Evolutionary conservation across 2,797 vertebrate genomes (phyloP), one percentile per base, ranked within the genome.

Genomic region (Bradypodion ventrale): DNA sequence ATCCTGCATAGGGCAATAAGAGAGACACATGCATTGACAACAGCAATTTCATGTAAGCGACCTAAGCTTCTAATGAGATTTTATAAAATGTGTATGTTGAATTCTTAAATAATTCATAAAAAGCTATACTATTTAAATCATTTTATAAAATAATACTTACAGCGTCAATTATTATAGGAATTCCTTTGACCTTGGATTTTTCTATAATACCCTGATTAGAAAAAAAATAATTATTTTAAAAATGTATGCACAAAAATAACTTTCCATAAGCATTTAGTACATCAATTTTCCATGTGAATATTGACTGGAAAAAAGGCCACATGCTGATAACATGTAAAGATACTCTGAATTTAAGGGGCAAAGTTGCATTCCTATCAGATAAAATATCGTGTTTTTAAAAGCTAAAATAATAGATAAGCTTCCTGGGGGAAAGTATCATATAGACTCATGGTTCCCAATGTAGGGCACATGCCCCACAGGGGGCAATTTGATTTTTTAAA

Each of bases 81-180:
- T 56, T 56, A 21, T 19, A 56, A 16, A 19, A 19, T 21, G 4
- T 15, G 13, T 56, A 5, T 56, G 52, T 21, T 56, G 52, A 56
- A 56, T 16, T 56, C 15, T 56, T 56, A 56, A 56, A 56, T 13
- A 56, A 56, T 56, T 56, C 52, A 56, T 21, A 56, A 19, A 56
- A 56, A 56, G 16, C 13, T 56, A 19, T 56, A 56, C 52, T 56
- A 19, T 56, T 56, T 16, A 56, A 56, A 56, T 56, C 10, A 56
- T 56, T 56, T 56, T 56, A 12, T 19, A 56, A 56, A 56, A 76
- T 79, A 59, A 83, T 95, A 97, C 98, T 98, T 95, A 99, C 99
- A 66, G 99, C 99, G 82, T 99, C 99, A 49, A 99, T 97, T 88
- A 99, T 90, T 25, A 99, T 91, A 1, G 98, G 98, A 91, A 99